Percentiles rank a stretch among this genome's conserved stretches.
Evolutionary conservation across 1,140 invertebrate genomes (phyloP).

Genomic region (Listronotus bonariensis): DNA sequence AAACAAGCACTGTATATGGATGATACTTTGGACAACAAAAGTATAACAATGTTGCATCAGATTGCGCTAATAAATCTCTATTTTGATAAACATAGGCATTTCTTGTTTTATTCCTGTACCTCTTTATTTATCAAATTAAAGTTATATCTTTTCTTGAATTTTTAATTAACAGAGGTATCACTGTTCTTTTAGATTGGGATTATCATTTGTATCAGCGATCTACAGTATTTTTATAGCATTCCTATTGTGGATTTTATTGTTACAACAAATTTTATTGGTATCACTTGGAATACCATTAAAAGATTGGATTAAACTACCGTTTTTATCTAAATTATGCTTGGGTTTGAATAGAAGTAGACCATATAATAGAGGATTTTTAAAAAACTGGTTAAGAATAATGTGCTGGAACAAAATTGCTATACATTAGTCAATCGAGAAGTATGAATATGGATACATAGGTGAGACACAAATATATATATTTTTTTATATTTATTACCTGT

Average conservation of each 20-base stretch:
- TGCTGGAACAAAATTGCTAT: slow-evolving; percentile 27
- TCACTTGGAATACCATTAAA: slow-evolving; percentile 46
- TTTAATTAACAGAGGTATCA: too few species aligned
- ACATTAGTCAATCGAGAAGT: slow-evolving; percentile 16
- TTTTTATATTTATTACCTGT: too few species aligned
- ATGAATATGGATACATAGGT: neutral
- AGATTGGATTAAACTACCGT: slow-evolving; percentile 46
- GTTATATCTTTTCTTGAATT: too few species aligned
- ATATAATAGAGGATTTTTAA: slow-evolving; percentile 42
- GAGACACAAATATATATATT: too few species aligned
- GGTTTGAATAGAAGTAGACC: slow-evolving; percentile 41
- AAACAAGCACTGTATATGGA: too few species aligned
- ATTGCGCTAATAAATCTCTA: too few species aligned
- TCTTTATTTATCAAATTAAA: too few species aligned
- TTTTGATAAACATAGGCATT: too few species aligned
- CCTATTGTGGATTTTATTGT: slow-evolving; percentile 38
- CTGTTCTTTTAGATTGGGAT: slow-evolving; percentile 47
- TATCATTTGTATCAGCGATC: slow-evolving; percentile 50
- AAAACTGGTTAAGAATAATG: slow-evolving; percentile 47
- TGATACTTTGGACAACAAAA: too few species aligned
- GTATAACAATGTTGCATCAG: too few species aligned
- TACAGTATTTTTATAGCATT: slow-evolving; percentile 47
- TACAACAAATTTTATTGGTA: slow-evolving; percentile 46
- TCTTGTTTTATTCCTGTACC: too few species aligned
- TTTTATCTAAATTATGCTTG: slow-evolving; percentile 41